Evolutionary conservation across 2,113 vertebrate species (phyloP).

Genomic region (Siphamia tubifer): DNA sequence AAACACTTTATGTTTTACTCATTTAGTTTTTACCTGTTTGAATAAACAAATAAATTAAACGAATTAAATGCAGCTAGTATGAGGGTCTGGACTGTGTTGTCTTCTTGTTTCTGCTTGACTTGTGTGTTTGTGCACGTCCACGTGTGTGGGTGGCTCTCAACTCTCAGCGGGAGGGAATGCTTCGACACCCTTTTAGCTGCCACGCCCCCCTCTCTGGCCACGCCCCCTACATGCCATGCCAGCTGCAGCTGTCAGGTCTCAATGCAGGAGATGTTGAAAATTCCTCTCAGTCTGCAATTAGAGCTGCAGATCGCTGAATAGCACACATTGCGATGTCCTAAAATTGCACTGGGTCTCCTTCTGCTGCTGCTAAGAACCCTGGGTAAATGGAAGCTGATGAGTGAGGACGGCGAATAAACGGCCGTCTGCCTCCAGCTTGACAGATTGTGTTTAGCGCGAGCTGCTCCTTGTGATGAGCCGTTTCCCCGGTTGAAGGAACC

Average conservation of each 20-base stretch:
- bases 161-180: constrained; percentile 51
- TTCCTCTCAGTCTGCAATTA: constrained; percentile 73
- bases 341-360: constrained; percentile 62
- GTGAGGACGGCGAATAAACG: constrained; percentile 45
- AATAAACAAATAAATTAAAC: no score
- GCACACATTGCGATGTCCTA: constrained; percentile 69
- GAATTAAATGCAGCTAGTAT: no score
- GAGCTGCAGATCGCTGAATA: constrained; percentile 73
- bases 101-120: no score
- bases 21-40: no score
- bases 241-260: constrained; percentile 74
- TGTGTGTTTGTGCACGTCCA: constrained; percentile 31
- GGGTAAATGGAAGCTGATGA: constrained; percentile 68
- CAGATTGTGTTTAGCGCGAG: constrained; percentile 67
- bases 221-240: constrained; percentile 71
- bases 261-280: constrained; percentile 65
- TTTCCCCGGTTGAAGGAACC: constrained; percentile 55
- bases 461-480: constrained; percentile 60
- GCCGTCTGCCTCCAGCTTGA: constrained; percentile 48
- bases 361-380: constrained; percentile 45
- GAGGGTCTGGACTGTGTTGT: no score
- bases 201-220: constrained; percentile 58
- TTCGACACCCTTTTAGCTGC: constrained; percentile 62
- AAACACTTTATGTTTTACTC: no score
- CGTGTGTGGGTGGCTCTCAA: constrained; percentile 39